Evolutionary conservation across 1,140 invertebrate genomes (phyloP), one percentile per base, ranked within the genome.

Genomic region (Cryptotermes secundus): DNA sequence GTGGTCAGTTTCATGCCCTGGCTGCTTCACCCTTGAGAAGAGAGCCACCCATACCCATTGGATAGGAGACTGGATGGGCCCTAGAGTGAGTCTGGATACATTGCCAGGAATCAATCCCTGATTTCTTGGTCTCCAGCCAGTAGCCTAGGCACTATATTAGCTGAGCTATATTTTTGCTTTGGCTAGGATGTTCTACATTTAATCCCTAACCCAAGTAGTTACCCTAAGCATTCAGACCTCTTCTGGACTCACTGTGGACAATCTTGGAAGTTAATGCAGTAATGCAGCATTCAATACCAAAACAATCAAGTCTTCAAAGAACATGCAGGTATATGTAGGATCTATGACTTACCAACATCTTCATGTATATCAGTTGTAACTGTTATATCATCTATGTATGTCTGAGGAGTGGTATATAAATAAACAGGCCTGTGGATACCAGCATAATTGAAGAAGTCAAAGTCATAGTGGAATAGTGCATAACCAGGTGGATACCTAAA

Each of bases 361-460:
- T 87, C 87, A 38, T 83, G 36, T 80, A 88, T 86, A 65, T 87
- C 85, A 22, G 92, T 92, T n/a, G 82, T 87, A 80, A 92, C 87
- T 34, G 87, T 88, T 26, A 93, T 89, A 86, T 93, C 92, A 86
- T 91, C 88, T 83, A 94, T 90, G 85, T 90, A 91, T 38, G 85
- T 86, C 19, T 83, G 83, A 31, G 92, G 92, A 19, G 91, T 91
- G 10, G 90, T 89, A 87, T 92, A 92, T 1, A 94, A 86, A 82
- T 89, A 87, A 26, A 94, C 93, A 82, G 91, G 89, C 53, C 94
- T 88, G 87, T 95, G 92, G 59, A 94, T 92, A 26, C 94, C 94
- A 49, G 93, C 93, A 88, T 95, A 94, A 86, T 95, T 94, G 87
- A 93, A 94, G 87, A 94, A 94, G 87, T 94, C 94, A 89, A 94